These are phyloP conservation scores for Drosophila leontia DNA, from an alignment of 1,140 invertebrate genomes.

Conservation along the genomic window DNA sequence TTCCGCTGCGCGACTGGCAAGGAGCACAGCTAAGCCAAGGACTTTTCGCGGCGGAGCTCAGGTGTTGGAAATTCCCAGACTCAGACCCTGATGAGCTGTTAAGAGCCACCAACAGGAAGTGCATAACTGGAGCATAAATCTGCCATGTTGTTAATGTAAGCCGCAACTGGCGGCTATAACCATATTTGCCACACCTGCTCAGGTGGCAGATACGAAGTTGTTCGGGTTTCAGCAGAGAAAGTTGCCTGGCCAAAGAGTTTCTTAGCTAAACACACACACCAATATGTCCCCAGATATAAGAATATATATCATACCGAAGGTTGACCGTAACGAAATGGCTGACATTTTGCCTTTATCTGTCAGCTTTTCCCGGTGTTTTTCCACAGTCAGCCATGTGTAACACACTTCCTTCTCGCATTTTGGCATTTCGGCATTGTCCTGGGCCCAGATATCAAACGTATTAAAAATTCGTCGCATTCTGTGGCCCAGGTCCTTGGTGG, in stretches of 20 bases:
- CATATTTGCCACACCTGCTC: conserved; percentile 5
- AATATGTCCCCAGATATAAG: background rate
- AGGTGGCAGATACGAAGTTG: conserved; percentile 60
- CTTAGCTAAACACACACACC: conserved; percentile 65
- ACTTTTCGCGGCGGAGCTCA: conserved; percentile 30
- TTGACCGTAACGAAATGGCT: conserved; percentile 13
- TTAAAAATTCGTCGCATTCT: conserved; percentile 37
- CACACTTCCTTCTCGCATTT: conserved; percentile 31
- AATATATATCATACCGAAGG: conserved; percentile 10
- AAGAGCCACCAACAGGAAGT: conserved; percentile 24
- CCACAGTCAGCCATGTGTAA: conserved; percentile 27
- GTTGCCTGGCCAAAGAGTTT: conserved; percentile 57
- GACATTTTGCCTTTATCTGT: conserved; percentile 41
- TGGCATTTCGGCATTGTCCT: conserved; percentile 14
- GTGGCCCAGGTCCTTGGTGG: conserved; percentile 3
- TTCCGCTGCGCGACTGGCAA: background rate
- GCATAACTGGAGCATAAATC: conserved; percentile 74
- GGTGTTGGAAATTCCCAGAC: conserved; percentile 50
- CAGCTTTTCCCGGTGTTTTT: conserved; percentile 32
- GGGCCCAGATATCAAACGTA: conserved; percentile 24
- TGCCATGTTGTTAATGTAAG: conserved; percentile 68
- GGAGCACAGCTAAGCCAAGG: conserved; percentile 12
- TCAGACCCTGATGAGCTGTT: conserved; percentile 35
- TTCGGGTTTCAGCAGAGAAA: conserved; percentile 14
- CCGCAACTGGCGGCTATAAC: conserved; percentile 37